Evolutionary conservation across 2,797 vertebrate species (phyloP), one percentile per base, ranked within the genome.

Genomic region (Borostomias antarcticus): DNA sequence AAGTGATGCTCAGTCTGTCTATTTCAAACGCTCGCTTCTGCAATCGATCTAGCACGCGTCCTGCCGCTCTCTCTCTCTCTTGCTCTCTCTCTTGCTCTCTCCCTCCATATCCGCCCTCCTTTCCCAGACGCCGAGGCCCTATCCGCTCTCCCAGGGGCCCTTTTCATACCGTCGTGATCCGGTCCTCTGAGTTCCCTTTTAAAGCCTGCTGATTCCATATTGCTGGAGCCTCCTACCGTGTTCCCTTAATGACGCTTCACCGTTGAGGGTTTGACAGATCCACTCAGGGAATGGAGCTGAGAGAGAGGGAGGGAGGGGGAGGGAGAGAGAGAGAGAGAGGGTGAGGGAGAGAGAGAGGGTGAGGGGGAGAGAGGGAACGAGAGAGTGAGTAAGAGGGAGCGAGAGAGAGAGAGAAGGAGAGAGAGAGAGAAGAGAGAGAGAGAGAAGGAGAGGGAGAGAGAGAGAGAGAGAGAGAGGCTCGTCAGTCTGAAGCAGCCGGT

Each of bases 141-240:
- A 54, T 28, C 59, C n/a, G 15, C 19, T 51, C 48, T 67, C 76
- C 69, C 59, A 26, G 63, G 35, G 63, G 40, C 19, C 4, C 59
- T 21, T 28, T 29, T 51, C 23, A 21, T 6, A 17, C 61, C 47
- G n/a, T 5, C 47, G 7, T 1, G 47, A 13, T 35, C 6, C 15
- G 15, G 13, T 1, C 4, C 10, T 9, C 21, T 1, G 43, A 51
- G 61, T 29, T 6, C 47, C 40, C 50, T 23, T 26, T n/a, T 23
- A 26, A 54, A 52, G 48, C 52, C 62, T 54, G 53, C 47, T 69
- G 66, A 69, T 69, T 61, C 62, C 58, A 37, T 68, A 37, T 67
- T 62, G 30, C 59, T 61, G 32, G 45, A 62, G 13, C 64, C n/a
- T n/a, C n/a, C 59, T 50, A 61, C 15, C 15, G 40, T 43, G n/a